Conservation (phyloP, 1,140 invertebrate genomes). For the Rhizoglyphus robini region DNA sequence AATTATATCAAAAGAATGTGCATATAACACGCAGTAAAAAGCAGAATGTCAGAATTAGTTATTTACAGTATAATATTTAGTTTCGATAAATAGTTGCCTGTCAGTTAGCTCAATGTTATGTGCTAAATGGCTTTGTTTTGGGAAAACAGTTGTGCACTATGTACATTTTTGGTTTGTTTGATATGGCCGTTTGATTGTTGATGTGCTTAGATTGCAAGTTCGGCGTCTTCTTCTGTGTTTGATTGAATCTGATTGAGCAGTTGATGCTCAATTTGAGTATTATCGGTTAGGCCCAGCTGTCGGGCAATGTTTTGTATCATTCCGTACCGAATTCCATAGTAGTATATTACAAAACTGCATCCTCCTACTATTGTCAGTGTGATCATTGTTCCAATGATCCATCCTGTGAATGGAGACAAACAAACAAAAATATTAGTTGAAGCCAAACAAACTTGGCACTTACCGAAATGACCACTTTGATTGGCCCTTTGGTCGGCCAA, state of each 20-base stretch:
- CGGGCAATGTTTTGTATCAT: neutral
- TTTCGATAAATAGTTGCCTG: too few relatives aligned
- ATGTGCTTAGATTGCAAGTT: neutral
- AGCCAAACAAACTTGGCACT: neutral
- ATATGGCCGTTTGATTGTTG: too few relatives aligned
- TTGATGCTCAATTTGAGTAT: constrained; percentile 3
- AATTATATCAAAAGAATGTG: too few relatives aligned
- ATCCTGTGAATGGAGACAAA: neutral
- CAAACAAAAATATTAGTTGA: neutral
- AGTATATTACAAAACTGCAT: neutral
- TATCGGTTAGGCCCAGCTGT: neutral
- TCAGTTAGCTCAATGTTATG: too few relatives aligned
- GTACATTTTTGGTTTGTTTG: too few relatives aligned
- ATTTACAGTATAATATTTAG: too few relatives aligned
- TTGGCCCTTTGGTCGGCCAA: neutral
- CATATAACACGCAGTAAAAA: too few relatives aligned
- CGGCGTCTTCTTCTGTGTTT: neutral
- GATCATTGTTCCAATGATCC: neutral
- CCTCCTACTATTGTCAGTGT: neutral
- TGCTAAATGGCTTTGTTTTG: too few relatives aligned
- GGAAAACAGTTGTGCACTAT: too few relatives aligned
- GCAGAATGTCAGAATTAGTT: too few relatives aligned
- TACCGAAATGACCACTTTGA: neutral
- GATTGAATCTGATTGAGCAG: constrained; percentile 5
- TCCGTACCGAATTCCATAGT: constrained; percentile 8